These are phyloP conservation scores for Drymonia ruficornis DNA, from an alignment of 2,888 invertebrate species.

Conservation along the genomic window DNA sequence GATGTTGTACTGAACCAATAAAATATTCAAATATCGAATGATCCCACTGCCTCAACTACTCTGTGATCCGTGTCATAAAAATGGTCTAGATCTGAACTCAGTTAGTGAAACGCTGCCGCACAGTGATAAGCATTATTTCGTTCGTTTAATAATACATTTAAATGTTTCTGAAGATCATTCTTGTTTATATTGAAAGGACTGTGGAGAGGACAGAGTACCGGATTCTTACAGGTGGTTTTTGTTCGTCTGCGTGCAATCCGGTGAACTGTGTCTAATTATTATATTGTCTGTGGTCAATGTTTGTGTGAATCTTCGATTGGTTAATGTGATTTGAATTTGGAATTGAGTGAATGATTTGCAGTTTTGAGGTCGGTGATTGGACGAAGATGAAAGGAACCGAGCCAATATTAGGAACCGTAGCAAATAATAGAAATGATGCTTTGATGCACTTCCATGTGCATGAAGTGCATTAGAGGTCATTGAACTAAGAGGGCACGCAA, in stretches of 20 bases:
- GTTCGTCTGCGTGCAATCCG: background rate
- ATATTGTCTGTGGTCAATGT: slow-evolving; percentile 12
- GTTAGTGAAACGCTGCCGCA: slow-evolving; percentile 33
- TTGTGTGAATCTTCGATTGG: slow-evolving; percentile 1
- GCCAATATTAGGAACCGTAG: background rate
- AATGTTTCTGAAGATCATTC: slow-evolving; percentile 67
- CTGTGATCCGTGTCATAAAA: slow-evolving; percentile 5
- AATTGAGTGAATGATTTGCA: background rate
- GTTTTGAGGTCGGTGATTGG: background rate
- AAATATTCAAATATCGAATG: background rate
- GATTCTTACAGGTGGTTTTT: slow-evolving; percentile 56
- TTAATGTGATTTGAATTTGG: background rate
- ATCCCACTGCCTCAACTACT: background rate
- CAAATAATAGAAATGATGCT: background rate
- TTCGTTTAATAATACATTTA: slow-evolving; percentile 48
- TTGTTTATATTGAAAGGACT: slow-evolving; percentile 62
- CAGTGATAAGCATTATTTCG: slow-evolving; percentile 32
- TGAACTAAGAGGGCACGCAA: background rate
- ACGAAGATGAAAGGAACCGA: background rate
- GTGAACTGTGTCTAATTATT: slow-evolving; percentile 13
- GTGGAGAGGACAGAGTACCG: slow-evolving; percentile 57
- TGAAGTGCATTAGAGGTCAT: background rate
- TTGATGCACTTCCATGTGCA: background rate
- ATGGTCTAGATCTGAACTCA: slow-evolving; percentile 30
- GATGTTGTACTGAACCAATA: no score